Evolutionary conservation across 2,797 vertebrate species (phyloP), one percentile per base, ranked within the genome.

Genomic region (Varecia variegata): DNA sequence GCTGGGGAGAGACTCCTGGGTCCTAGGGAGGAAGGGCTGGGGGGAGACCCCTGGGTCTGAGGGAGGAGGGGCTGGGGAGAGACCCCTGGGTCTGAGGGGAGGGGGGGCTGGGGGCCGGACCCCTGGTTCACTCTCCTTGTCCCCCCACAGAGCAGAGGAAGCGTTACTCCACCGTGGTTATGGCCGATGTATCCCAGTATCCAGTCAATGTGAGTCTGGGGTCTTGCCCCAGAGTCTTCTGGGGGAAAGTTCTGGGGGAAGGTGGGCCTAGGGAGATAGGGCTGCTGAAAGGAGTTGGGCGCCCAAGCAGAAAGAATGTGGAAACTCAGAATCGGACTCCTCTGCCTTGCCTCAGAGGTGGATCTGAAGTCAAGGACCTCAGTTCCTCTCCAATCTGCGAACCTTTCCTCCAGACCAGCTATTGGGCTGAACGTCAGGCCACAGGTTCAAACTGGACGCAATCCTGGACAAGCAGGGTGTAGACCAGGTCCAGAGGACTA

Each of bases 131-230:
- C 27, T 68, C 52, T 32, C 47, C 12, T 15, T 14, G 9, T n/a
- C 23, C 21, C 27, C n/a, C 30, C 47, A 17, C 97, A 99, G 98
- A 98, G 45, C 98, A 98, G 76, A 97, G 98, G 88, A 98, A 98
- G 88, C 96, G 91, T 1, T 98, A 98, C 52, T 97, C 97, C 96
- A 97, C 97, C 0, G 93, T 98, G 77, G 97, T 98, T 47, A 99
- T 99, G 99, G 98, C 98, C 0, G 98, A 98, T 7, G 93, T 98
- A 23, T 99, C 98, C 12, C 98, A 98, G 56, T 99, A 99, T 84
- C 97, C 98, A 14, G 98, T 99, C 20, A 99, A 99, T 3, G 99
- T 99, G 98, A 99, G 99, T 98, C 14, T 74, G 84, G 77, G 56
- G 6, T 89, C 79, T 50, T 52, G 40, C 40, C 14, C 1, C 12